Evolutionary conservation across 2,888 invertebrate species (phyloP), one percentile per base, ranked within the genome.

Genomic region (Drosophila paramelanica): DNA sequence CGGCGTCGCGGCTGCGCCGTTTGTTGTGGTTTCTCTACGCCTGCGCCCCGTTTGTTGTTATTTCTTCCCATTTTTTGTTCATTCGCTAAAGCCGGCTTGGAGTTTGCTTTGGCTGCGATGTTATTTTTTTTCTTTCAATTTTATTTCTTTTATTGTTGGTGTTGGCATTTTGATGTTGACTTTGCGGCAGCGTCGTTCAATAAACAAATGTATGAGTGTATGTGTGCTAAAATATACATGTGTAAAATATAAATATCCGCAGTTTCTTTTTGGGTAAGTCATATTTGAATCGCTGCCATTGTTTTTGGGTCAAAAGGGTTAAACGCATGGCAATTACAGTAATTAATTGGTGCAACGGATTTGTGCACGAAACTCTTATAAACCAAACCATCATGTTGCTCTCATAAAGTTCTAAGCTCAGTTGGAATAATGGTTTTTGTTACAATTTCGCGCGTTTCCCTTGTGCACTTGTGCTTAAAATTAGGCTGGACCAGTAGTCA

Each of bases 21-120:
- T 81, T 81, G 81, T 81, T 81, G 81, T 81, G 81, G 81, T 81
- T 81, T 84, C 70, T 70, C 56, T 65, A 51, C 77, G 66, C 45
- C 45, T 71, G 80, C 71, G 76, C 36, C 46, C 46, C 46, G 64
- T 56, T 67, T 70, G 71, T 64, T 70, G 64, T 67, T 61, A 60
- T 49, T 55, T 55, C n/a, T 31, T 31, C 5, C 20, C 17, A 14
- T 20, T 42, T 49, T 73, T 62, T 67, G 42, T 51, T 68, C 36
- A 67, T 71, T 65, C 56, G 78, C 61, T 66, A 56, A 72, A 80
- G 82, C 82, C 85, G 79, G 81, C 81, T 81, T 67, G 47, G 67
- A 79, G 81, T 71, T 84, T 71, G 58, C 70, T 47, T 43, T 68
- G 67, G 42, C 49, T 52, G 49, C 64, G 31, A 68, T 82, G 59